These are phyloP conservation scores for Amblyopsis rosae DNA, from an alignment of 2,113 vertebrate genomes.

Conservation along the genomic window DNA sequence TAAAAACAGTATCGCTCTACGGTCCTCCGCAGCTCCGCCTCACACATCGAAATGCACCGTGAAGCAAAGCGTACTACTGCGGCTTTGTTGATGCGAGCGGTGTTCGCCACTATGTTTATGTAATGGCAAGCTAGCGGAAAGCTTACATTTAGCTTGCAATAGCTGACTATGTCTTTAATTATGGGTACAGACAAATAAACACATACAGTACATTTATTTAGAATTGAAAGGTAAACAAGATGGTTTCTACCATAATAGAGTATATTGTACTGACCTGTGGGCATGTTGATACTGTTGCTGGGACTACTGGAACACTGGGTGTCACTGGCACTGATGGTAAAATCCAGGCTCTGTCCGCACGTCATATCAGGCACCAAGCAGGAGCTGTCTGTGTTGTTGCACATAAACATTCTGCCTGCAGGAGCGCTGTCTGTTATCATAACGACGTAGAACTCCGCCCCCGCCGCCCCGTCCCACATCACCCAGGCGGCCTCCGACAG, in stretches of 20 bases:
- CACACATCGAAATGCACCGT: too few relatives aligned
- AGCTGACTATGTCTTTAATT: too few relatives aligned
- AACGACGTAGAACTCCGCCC: conserved; percentile 57
- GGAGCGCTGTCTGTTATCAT: conserved; percentile 40
- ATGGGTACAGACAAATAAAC: too few relatives aligned
- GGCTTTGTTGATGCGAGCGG: too few relatives aligned
- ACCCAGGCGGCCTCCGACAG: conserved; percentile 69
- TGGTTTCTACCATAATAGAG: not conserved
- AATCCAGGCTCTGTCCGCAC: conserved; percentile 71
- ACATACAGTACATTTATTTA: not conserved
- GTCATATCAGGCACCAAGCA: conserved; percentile 64
- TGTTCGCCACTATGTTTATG: too few relatives aligned
- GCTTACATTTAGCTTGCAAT: too few relatives aligned
- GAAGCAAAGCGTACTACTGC: too few relatives aligned
- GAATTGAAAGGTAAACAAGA: not conserved
- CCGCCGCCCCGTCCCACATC: conserved; percentile 53
- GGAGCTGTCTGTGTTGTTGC: conserved; percentile 46
- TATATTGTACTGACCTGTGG: conserved; percentile 63
- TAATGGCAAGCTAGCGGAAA: too few relatives aligned
- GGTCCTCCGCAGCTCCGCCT: too few relatives aligned
- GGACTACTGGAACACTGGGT: conserved; percentile 61
- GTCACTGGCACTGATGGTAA: conserved; percentile 63
- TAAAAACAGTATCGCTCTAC: too few relatives aligned
- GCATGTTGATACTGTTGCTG: conserved; percentile 59
- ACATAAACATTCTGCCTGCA: conserved; percentile 30